Percentiles rank a stretch among this genome's conserved stretches.
These are phyloP conservation scores for rabbit (Oryctolagus cuniculus) DNA, from an alignment of 2,113 vertebrate genomes.

Conservation along the genomic window mOryCun1.1 NC_091448.1:17397001-17397500, in stretches of 20 bases:
- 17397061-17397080: background rate
- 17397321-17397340: conserved; percentile 28
- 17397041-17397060: background rate
- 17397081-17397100: background rate
- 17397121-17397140: background rate
- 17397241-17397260: background rate
- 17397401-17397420: background rate
- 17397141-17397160: background rate
- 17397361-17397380: background rate
- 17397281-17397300: conserved; percentile 22
- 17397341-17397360: conserved; percentile 43
- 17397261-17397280: background rate
- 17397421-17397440: background rate
- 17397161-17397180: background rate
- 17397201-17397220: background rate
- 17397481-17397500: background rate
- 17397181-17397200: background rate
- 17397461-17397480: too few relatives aligned
- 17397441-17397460: background rate
- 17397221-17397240: background rate
- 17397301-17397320: conserved; percentile 56
- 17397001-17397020: background rate
- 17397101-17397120: background rate
- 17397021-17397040: background rate
- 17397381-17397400: background rate